phyloP scores from a whole-genome alignment of 2,113 vertebrate genomes.

The Centropus bengalensis region DNA sequence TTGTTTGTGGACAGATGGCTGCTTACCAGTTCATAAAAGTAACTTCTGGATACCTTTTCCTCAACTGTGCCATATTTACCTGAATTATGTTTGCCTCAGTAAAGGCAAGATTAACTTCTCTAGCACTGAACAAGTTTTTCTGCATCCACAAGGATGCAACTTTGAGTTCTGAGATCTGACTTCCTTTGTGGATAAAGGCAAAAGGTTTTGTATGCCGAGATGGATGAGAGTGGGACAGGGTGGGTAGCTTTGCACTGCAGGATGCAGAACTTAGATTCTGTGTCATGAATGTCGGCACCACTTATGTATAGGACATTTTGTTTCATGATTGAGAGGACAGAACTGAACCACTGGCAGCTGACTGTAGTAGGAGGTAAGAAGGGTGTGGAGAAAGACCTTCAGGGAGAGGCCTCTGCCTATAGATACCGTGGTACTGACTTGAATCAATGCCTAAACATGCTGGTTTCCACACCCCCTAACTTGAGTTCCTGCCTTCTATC shows the following conservation, averaged over 20 bases:
- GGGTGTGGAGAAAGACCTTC: not conserved
- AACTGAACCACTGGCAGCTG: not conserved
- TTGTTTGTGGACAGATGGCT: slow-evolving; percentile 54
- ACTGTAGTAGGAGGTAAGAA: not conserved
- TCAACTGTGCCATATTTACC: not conserved
- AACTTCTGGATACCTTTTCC: slow-evolving; percentile 18
- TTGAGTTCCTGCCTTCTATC: not conserved
- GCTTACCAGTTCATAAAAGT: slow-evolving; percentile 45
- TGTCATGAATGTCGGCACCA: not conserved
- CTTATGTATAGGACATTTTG: not conserved
- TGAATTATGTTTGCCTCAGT: not conserved
- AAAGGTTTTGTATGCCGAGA: not conserved
- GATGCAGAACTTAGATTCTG: not conserved
- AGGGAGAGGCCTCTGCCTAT: not conserved
- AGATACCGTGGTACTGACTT: not conserved
- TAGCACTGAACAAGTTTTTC: not conserved
- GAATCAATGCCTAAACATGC: not conserved
- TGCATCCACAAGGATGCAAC: not conserved
- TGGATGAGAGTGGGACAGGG: not conserved
- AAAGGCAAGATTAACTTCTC: not conserved
- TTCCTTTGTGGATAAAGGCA: not conserved
- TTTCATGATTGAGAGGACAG: not conserved
- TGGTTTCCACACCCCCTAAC: not conserved
- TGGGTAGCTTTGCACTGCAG: not conserved
- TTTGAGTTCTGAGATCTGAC: not conserved